phyloP scores from a whole-genome alignment of 1,140 invertebrate genomes.

The Neotoxoptera formosana region DNA sequence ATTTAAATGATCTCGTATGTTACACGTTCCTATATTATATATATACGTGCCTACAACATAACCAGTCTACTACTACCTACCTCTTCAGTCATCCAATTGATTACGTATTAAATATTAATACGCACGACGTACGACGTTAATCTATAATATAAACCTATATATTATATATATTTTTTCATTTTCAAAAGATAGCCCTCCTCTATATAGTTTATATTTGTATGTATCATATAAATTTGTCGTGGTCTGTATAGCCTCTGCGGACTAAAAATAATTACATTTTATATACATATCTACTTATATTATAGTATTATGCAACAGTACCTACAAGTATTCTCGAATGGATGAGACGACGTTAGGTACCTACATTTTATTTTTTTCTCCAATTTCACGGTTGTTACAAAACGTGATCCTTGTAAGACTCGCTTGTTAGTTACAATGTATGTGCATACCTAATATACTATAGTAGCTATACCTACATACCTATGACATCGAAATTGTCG shows the following conservation, averaged over 20 bases:
- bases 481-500: background rate
- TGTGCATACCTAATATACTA: background rate
- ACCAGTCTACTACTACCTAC: background rate
- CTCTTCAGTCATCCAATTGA: background rate
- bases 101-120: background rate
- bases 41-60: background rate
- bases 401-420: background rate
- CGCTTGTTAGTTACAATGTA: background rate
- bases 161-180: background rate
- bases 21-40: background rate
- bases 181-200: background rate
- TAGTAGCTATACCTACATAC: background rate
- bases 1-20: conserved; percentile 30
- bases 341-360: background rate
- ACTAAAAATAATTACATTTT: background rate
- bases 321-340: background rate
- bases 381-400: conserved; percentile 40
- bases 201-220: background rate
- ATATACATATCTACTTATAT: background rate
- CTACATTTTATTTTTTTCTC: background rate
- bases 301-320: background rate
- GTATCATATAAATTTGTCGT: background rate
- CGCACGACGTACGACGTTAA: background rate
- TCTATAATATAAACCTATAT: background rate
- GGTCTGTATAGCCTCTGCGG: background rate